Percentiles rank a stretch among this genome's conserved stretches.
These are phyloP conservation scores for Ascidia mentula DNA, from an alignment of 23 tunicate genomes.

Conservation along the genomic window DNA sequence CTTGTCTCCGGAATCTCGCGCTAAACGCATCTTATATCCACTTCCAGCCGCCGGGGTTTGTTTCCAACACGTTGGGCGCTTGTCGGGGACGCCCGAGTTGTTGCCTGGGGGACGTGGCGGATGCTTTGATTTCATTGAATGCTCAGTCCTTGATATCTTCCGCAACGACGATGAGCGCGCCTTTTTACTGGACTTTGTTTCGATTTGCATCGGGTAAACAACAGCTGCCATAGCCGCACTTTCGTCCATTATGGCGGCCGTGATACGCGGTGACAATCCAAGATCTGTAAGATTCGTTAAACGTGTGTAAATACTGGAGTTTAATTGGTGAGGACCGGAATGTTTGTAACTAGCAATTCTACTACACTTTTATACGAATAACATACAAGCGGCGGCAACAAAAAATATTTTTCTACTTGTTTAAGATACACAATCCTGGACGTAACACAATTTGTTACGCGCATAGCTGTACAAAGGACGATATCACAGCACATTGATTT, in stretches of 20 bases:
- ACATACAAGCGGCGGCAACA: no score
- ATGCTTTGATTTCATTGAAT: neutral
- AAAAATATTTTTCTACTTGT: no score
- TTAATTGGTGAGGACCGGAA: no score
- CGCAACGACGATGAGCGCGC: neutral
- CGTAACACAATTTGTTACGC: no score
- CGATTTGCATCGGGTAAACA: constrained; percentile 36
- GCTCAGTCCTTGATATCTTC: neutral
- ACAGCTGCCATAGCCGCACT: constrained; percentile 48
- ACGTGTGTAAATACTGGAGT: no score
- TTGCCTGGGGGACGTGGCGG: neutral
- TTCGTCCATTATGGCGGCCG: constrained; percentile 71
- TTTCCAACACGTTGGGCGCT: neutral
- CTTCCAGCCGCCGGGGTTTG: constrained; percentile 10
- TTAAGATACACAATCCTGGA: no score
- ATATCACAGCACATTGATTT: no score
- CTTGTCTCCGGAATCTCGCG: neutral
- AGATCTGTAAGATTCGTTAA: no score
- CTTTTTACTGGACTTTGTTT: neutral
- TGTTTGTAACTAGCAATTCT: no score
- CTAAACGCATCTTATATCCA: neutral
- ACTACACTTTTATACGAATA: no score
- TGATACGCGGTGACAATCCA: constrained; percentile 65
- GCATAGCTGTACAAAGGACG: no score
- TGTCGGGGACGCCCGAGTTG: neutral